Conservation (phyloP, 2,113 vertebrate genomes). For the Plotosus lineatus region DNA sequence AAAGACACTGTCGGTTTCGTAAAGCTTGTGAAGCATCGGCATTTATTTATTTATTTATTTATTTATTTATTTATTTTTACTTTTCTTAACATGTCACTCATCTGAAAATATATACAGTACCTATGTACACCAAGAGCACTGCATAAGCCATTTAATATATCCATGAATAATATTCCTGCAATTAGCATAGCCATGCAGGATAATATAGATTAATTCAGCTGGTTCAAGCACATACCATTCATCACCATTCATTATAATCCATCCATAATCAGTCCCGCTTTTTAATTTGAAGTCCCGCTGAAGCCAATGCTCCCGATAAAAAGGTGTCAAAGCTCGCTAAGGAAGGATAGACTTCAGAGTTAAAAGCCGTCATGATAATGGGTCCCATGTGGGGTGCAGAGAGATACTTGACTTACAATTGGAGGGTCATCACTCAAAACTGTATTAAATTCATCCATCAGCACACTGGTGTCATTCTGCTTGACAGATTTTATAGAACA, state of each 20-base stretch:
- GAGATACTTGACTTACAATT: slow-evolving; percentile 39
- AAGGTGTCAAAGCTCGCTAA: slow-evolving; percentile 19
- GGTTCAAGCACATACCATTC: not conserved
- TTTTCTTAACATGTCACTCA: not conserved
- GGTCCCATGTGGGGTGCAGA: slow-evolving; percentile 42
- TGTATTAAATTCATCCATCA: slow-evolving; percentile 44
- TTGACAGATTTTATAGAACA: slow-evolving; percentile 38
- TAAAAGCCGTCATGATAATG: slow-evolving; percentile 43
- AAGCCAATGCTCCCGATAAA: not conserved
- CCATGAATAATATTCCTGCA: not conserved
- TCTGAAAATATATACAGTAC: not conserved
- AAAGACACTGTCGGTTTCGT: too few relatives aligned
- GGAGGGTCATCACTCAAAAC: slow-evolving; percentile 39
- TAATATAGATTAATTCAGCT: slow-evolving; percentile 2
- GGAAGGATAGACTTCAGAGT: slow-evolving; percentile 24
- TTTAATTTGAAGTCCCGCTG: slow-evolving; percentile 1
- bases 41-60: too few relatives aligned
- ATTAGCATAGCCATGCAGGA: slow-evolving; percentile 16
- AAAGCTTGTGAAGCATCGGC: not conserved
- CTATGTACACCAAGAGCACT: not conserved
- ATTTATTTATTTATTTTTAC: not conserved
- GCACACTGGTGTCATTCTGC: slow-evolving; percentile 40
- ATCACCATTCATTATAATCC: slow-evolving; percentile 34
- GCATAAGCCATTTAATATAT: not conserved
- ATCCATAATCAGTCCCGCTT: slow-evolving; percentile 12